Evolutionary conservation across 2,888 invertebrate genomes (phyloP), one percentile per base, ranked within the genome.

Genomic region (Epistrophe eligans): DNA sequence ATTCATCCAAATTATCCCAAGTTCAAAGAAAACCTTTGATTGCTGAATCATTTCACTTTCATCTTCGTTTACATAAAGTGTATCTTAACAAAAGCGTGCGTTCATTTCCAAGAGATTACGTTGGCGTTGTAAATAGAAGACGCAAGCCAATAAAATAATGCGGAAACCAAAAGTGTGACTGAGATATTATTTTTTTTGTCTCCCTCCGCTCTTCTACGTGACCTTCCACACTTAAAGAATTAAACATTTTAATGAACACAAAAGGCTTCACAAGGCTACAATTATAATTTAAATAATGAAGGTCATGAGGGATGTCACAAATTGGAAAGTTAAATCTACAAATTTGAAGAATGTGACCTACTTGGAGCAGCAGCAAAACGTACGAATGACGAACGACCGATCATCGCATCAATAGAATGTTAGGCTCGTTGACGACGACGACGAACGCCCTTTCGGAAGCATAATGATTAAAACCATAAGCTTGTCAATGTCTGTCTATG

Each of bases 381-480:
- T 2, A 1, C 24, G 24, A 24, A 1, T 24, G 24, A 24, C 24
- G 24, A 24, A 11, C 19, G 19, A 35, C 50, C 17, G 40, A 38
- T 70, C 55, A 55, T 70, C 70, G 24, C 24, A 55, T 35, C 50
- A 28, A 55, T 70, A 70, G 7, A 70, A 32, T 35, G 48, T 57
- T 60, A 24, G 35, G 45, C 35, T 70, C 28, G 55, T 74, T 45
- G 67, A 43, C 57, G 24, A 24, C 24, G 24, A n/a, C 24, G 24
- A 24, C 24, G 71, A 3, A 24, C 24, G 71, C 72, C 67, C 52
- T 55, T 67, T 67, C 72, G 60, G 55, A 67, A 81, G 24, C 58
- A 81, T 43, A 81, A 81, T 77, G 77, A 72, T 60, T 66, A 45
- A 52, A 77, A 80, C 72, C 45, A 64, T 52, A 60, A 48, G 48